phyloP scores from a whole-genome alignment of 2,888 invertebrate species.

The Polydrusus tereticollis region DNA sequence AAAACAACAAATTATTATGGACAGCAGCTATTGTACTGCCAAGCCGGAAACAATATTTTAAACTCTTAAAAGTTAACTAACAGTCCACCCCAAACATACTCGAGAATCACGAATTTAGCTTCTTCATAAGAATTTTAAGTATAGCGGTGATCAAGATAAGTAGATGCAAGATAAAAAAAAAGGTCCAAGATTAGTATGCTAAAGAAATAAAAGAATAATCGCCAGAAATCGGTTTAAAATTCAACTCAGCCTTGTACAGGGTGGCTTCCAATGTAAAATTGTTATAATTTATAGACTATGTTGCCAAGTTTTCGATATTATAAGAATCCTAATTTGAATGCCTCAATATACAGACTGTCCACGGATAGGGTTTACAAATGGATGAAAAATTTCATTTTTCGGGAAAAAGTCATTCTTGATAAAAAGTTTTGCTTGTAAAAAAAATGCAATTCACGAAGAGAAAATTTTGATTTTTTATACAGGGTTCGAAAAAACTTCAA shows the following conservation, averaged over 20 bases:
- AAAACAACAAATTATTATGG: background rate
- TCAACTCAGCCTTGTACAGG: conserved; percentile 53
- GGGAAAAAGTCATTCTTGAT: too few species aligned
- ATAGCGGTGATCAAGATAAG: conserved; percentile 50
- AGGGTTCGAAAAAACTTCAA: too few species aligned
- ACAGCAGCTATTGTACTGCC: background rate
- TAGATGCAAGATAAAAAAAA: conserved; percentile 53
- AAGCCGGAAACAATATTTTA: background rate
- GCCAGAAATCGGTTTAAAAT: conserved; percentile 56
- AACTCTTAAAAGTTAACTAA: conserved; percentile 3
- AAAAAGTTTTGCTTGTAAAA: too few species aligned
- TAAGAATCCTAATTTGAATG: too few species aligned
- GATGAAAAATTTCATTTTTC: too few species aligned
- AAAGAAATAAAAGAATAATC: conserved; percentile 55
- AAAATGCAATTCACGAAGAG: too few species aligned
- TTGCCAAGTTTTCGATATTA: conserved; percentile 29
- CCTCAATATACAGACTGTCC: too few species aligned
- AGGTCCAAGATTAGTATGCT: conserved; percentile 54
- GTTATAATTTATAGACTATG: conserved; percentile 31
- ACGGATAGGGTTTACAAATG: too few species aligned
- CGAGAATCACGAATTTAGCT: conserved; percentile 1
- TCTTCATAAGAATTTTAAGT: conserved; percentile 41
- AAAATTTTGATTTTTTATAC: too few species aligned
- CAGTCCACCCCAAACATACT: background rate
- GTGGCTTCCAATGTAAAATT: conserved; percentile 41